These are phyloP conservation scores for Lepisosteus osseus DNA, from an alignment of 2,113 vertebrate genomes.

Conservation along the genomic window DNA sequence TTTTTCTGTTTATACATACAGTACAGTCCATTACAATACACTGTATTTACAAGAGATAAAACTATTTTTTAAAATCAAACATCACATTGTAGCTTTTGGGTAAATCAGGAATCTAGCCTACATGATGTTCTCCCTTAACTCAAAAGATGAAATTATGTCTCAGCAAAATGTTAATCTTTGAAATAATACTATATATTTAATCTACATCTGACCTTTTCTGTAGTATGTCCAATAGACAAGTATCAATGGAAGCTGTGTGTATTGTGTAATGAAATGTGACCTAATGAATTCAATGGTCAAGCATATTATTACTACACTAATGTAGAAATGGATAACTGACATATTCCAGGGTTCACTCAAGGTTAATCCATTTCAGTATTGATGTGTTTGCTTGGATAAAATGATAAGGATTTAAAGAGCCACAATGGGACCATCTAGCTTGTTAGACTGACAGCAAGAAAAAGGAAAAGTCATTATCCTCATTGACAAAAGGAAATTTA, in stretches of 20 bases:
- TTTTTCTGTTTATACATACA: no score
- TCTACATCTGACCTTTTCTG: conserved; percentile 17
- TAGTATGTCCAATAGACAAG: conserved; percentile 24
- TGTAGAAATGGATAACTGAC: conserved; percentile 21
- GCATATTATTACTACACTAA: conserved; percentile 21
- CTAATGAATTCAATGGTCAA: conserved; percentile 27
- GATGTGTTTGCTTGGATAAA: conserved; percentile 17
- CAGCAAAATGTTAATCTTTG: no score
- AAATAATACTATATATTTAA: conserved; percentile 23
- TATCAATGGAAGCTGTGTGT: conserved; percentile 12
- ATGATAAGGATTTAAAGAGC: conserved; percentile 29
- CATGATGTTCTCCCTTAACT: no score
- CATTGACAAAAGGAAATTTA: conserved; percentile 13
- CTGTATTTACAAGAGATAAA: no score
- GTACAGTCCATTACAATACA: no score
- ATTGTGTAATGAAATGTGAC: conserved; percentile 26
- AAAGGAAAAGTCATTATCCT: conserved; percentile 26
- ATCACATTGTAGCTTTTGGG: no score
- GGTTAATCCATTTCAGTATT: conserved; percentile 21
- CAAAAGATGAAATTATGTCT: no score
- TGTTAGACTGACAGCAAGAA: conserved; percentile 13
- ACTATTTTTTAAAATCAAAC: no score
- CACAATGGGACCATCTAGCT: conserved; percentile 11
- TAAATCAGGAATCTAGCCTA: no score
- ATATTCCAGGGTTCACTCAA: not conserved